Conservation (phyloP, 2,888 invertebrate species). For the Caenorhabditis uteleia region DNA sequence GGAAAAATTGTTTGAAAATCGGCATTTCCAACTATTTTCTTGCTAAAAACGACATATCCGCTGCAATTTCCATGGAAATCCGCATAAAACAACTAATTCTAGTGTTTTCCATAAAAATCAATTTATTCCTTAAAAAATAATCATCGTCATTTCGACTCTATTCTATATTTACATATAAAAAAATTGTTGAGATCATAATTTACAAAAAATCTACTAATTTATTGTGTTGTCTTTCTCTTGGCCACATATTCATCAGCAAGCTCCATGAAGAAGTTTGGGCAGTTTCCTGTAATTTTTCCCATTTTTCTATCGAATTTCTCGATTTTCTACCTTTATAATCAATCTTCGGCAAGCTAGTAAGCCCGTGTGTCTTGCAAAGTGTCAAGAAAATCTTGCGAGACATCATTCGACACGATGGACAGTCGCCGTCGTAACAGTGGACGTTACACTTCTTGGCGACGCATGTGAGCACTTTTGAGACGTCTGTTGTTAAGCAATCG, state of each 20-base stretch:
- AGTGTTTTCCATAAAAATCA: no score
- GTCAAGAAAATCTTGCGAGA: conserved; percentile 45
- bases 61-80: no score
- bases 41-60: no score
- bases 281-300: conserved; percentile 32
- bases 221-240: conserved; percentile 19
- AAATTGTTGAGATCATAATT: background rate
- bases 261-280: conserved; percentile 49
- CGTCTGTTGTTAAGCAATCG: conserved; percentile 43
- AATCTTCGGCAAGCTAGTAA: conserved; percentile 38
- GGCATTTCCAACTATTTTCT: no score
- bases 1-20: no score
- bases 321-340: no score
- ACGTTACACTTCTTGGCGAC: conserved; percentile 51
- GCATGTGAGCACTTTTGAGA: conserved; percentile 39
- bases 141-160: background rate
- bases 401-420: conserved; percentile 50
- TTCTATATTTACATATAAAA: conserved; percentile 10
- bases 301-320: conserved; percentile 12
- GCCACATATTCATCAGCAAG: conserved; percentile 47
- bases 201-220: background rate
- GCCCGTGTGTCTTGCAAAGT: conserved; percentile 36
- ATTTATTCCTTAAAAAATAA: background rate
- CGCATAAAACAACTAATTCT: no score
- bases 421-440: conserved; percentile 56